Conservation (phyloP, 2,888 invertebrate genomes). For the Branchellion lobata region DNA sequence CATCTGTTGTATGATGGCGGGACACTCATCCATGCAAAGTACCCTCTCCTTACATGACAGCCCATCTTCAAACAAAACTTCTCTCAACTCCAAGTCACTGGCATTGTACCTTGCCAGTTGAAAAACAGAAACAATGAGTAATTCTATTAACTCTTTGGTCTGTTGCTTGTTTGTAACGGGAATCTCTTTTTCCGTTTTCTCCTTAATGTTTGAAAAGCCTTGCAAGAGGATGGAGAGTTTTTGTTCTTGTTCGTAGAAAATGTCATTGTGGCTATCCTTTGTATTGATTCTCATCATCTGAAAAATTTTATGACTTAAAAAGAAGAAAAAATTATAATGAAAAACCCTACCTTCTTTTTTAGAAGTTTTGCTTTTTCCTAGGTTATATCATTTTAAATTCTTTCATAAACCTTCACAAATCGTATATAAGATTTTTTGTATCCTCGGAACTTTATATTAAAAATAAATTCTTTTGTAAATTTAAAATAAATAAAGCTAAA, state of each 20-base stretch:
- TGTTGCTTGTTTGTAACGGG: slow-evolving; percentile 1
- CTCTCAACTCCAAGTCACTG: slow-evolving; percentile 21
- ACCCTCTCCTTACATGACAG: slow-evolving; percentile 33
- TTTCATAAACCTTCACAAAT: too few relatives aligned
- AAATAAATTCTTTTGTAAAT: too few relatives aligned
- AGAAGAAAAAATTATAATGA: neutral
- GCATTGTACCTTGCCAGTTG: neutral
- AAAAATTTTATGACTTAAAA: neutral
- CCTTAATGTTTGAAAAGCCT: neutral
- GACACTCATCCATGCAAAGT: slow-evolving; percentile 32
- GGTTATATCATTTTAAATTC: neutral
- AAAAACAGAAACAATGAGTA: neutral
- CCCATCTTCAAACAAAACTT: slow-evolving; percentile 36
- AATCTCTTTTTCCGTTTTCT: neutral
- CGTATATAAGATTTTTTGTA: too few relatives aligned
- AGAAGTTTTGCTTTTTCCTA: neutral
- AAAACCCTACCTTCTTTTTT: neutral
- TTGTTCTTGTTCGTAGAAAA: neutral
- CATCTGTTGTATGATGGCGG: slow-evolving; percentile 14
- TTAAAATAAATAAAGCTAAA: neutral
- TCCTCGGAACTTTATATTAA: too few relatives aligned
- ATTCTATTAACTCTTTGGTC: neutral
- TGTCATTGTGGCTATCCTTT: neutral
- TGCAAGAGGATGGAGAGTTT: neutral
- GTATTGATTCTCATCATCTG: neutral